Base-by-base conservation (phyloP, 2,888 invertebrate species). In the Oeneis ivallda region DNA sequence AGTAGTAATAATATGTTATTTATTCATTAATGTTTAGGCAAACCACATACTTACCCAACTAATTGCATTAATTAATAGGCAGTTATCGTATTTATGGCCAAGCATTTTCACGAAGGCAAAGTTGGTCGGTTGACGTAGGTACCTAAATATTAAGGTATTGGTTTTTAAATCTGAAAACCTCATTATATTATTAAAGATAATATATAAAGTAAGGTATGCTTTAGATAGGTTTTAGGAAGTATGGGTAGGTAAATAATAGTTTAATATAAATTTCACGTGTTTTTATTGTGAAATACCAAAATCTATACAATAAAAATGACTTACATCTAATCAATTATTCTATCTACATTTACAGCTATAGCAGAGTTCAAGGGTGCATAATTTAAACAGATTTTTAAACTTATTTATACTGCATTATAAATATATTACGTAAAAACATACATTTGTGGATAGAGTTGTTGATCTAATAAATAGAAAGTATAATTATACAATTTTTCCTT, bases 261-360 rank as follows among this genome's bases (percentile, higher is more conserved):
- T 7, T 63, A n/a, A 54, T 43, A 49, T 68, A 57, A 50, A 61
- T 70, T 69, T 60, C 32, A 66, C 52, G 43, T 58, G 67, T 64
- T 85, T 86, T 86, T 82, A 81, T 80, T 84, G 15, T 60, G 70
- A 74, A n/a, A 79, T 84, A 81, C 77, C 79, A 87, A 87, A 88
- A 77, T 75, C 70, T 75, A 77, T 80, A 79, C 76, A 81, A 82
- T 88, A 87, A 83, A 87, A 86, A 87, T 81, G 71, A 81, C 83
- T 87, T 88, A 88, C 9, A 70, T 67, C 77, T 84, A 84, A 82
- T 78, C 81, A 87, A 80, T 85, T 86, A 80, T 72, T 76, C 81
- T 87, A 86, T 72, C 80, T 85, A 61, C 39, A 43, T 52, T 61
- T 52, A 61, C 32, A 61, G 4, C 49, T 60, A 60, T 49, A 60